A percentile compares a stretch with the other conserved stretches of the same genome.
Evolutionary conservation across 2,888 invertebrate genomes (phyloP).

Genomic region (Andrena fulva): DNA sequence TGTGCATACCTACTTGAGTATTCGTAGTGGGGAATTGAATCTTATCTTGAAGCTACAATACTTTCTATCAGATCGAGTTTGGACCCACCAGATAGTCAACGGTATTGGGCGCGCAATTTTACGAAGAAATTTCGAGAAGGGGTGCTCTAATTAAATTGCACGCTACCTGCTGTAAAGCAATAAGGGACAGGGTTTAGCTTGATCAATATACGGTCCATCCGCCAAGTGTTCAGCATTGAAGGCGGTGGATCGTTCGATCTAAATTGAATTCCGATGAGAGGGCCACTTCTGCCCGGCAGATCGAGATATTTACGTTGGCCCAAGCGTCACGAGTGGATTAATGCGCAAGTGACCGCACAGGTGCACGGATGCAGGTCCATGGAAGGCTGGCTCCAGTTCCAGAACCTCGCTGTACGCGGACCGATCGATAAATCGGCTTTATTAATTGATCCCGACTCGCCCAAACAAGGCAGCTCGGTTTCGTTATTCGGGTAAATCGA

Average conservation of each 20-base stretch:
- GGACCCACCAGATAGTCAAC: background rate
- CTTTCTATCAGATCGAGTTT: background rate
- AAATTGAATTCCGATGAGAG: conserved; percentile 49
- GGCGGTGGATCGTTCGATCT: conserved; percentile 19
- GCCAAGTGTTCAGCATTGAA: background rate
- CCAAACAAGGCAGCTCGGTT: conserved; percentile 12
- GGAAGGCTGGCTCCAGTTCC: conserved; percentile 37
- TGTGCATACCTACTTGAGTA: too few relatives aligned
- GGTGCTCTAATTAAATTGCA: background rate
- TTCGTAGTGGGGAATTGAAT: too few relatives aligned
- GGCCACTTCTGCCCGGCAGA: conserved; percentile 8
- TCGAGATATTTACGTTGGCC: conserved; percentile 54
- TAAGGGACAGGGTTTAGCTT: background rate
- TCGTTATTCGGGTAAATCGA: conserved; percentile 29
- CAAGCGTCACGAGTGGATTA: conserved; percentile 58
- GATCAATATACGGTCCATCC: conserved; percentile 15
- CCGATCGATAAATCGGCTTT: conserved; percentile 52
- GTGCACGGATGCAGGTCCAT: conserved; percentile 25
- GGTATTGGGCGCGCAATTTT: background rate
- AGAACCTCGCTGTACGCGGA: conserved; percentile 30
- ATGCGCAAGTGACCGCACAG: conserved; percentile 48
- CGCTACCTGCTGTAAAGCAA: conserved; percentile 10
- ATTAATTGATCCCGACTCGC: conserved; percentile 40
- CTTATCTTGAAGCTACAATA: too few relatives aligned
- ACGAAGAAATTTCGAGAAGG: background rate